phyloP scores from a whole-genome alignment of 1,140 invertebrate species.

The Drosophila parabipectinata region DNA sequence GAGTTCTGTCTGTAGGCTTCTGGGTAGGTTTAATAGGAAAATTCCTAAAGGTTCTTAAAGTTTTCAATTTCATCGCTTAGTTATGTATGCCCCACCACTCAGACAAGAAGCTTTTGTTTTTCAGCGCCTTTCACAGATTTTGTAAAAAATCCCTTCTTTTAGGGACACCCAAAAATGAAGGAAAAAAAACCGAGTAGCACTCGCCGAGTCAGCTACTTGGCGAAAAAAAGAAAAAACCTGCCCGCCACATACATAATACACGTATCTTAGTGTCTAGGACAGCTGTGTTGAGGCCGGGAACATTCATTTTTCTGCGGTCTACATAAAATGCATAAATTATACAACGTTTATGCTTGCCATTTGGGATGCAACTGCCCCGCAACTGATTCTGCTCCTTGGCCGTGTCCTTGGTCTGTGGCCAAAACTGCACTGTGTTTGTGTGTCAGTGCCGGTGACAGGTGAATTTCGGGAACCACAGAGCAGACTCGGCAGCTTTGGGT shows the following conservation, averaged over 20 bases:
- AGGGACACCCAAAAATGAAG: constrained; percentile 1
- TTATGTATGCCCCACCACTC: background rate
- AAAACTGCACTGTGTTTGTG: constrained; percentile 14
- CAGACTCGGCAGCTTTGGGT: constrained; percentile 19
- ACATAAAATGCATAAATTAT: constrained; percentile 82
- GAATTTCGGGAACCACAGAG: constrained; percentile 45
- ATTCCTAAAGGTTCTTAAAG: too few relatives aligned
- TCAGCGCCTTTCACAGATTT: constrained; percentile 53
- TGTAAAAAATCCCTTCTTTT: constrained; percentile 26
- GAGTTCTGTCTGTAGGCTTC: background rate
- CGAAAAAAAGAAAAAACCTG: constrained; percentile 21
- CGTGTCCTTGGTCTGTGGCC: constrained; percentile 20
- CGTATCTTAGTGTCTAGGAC: constrained; percentile 74
- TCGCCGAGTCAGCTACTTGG: constrained; percentile 51
- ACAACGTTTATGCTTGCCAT: constrained; percentile 62
- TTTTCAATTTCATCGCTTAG: too few relatives aligned
- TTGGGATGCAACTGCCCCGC: background rate
- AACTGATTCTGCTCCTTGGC: background rate
- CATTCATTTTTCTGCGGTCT: constrained; percentile 69
- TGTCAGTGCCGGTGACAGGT: constrained; percentile 53
- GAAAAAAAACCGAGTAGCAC: constrained; percentile 8
- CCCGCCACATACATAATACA: constrained; percentile 72
- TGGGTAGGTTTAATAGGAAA: background rate
- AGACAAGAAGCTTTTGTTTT: constrained; percentile 49
- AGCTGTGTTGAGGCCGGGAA: constrained; percentile 33